phyloP scores from a whole-genome alignment of 1,140 invertebrate species.

The Penaeus indicus region DNA sequence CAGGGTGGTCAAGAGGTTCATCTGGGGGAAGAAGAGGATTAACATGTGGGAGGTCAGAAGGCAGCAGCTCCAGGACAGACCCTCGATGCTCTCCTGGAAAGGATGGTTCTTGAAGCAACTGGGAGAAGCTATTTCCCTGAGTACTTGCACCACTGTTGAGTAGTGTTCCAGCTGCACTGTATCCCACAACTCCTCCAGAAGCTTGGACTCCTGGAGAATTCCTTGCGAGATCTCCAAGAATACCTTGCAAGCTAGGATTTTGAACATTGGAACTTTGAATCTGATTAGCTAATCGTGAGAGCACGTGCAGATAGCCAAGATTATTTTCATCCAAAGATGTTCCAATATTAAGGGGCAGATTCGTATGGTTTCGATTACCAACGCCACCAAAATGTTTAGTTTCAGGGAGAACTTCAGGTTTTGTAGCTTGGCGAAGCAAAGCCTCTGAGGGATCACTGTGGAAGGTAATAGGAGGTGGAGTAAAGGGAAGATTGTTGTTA shows the following conservation, averaged over 20 bases:
- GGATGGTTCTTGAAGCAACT: neutral
- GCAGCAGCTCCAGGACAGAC: constrained; percentile 32
- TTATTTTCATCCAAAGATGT: constrained; percentile 2
- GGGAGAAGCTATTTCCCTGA: too few relatives aligned
- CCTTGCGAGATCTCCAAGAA: neutral
- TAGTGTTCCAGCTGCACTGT: neutral
- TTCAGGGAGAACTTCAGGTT: neutral
- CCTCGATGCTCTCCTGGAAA: neutral
- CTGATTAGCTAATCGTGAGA: constrained; percentile 6
- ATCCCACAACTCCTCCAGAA: too few relatives aligned
- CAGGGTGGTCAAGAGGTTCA: neutral
- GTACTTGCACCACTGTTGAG: neutral
- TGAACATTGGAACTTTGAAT: neutral
- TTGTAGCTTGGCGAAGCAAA: too few relatives aligned
- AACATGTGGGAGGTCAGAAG: neutral
- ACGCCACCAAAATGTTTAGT: neutral
- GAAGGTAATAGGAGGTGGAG: too few relatives aligned
- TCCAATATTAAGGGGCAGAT: neutral
- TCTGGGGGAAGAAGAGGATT: neutral
- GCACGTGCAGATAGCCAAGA: constrained; percentile 1
- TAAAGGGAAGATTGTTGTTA: too few relatives aligned
- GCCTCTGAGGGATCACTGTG: too few relatives aligned
- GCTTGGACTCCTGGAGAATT: neutral
- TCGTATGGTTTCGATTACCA: neutral
- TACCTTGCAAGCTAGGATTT: neutral